These are phyloP conservation scores for Pheucticus melanocephalus DNA, from an alignment of 2,113 vertebrate species.

Conservation along the genomic window DNA sequence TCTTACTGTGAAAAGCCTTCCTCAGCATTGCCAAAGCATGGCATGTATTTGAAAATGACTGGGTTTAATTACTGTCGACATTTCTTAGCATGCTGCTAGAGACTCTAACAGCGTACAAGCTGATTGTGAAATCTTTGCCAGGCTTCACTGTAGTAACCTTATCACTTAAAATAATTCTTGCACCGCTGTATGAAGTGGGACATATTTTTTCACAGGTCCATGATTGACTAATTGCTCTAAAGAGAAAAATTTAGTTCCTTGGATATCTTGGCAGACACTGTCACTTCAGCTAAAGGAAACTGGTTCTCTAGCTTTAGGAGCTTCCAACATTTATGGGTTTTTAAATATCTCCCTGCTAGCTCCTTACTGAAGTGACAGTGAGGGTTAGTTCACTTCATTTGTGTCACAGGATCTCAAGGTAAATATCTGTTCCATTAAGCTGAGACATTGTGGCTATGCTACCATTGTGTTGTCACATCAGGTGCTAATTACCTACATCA, in stretches of 20 bases:
- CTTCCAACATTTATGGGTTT: not conserved
- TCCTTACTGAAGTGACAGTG: constrained; percentile 1
- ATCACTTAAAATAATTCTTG: not conserved
- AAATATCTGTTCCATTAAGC: not conserved
- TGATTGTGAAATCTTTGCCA: not conserved
- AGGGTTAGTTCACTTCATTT: not conserved
- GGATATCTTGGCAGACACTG: constrained; percentile 24
- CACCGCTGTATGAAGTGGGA: not conserved
- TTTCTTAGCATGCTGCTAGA: constrained; percentile 5
- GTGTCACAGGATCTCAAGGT: not conserved
- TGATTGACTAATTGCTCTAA: constrained; percentile 42
- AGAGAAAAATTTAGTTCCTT: not conserved
- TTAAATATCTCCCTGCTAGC: not conserved
- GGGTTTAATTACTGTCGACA: constrained; percentile 16
- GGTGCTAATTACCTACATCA: not conserved
- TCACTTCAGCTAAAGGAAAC: constrained; percentile 21
- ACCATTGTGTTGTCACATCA: not conserved
- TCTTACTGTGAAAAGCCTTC: not conserved
- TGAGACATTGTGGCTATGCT: not conserved
- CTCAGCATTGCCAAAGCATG: not conserved
- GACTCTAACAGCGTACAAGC: not conserved
- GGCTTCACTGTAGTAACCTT: not conserved
- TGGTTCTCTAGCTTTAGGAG: not conserved
- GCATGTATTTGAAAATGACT: not conserved
- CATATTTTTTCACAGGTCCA: constrained; percentile 8